These are phyloP conservation scores for Etia nguti DNA, from an alignment of 2,113 vertebrate genomes.

Conservation along the genomic window DNA sequence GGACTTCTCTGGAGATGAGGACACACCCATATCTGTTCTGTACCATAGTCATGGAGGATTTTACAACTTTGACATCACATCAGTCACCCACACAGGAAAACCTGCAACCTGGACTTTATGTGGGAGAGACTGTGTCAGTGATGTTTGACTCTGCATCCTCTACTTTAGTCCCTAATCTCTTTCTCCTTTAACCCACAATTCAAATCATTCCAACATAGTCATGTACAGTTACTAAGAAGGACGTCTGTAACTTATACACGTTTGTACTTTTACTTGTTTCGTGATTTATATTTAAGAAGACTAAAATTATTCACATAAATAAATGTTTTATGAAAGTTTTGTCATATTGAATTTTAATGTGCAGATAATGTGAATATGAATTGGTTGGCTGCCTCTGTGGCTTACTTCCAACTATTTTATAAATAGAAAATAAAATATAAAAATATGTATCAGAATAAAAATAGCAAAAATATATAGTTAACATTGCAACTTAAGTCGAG, in stretches of 20 bases:
- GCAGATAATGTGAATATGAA: neutral
- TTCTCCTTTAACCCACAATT: neutral
- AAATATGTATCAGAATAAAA: neutral
- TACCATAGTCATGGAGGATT: too few relatives aligned
- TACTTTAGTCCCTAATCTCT: neutral
- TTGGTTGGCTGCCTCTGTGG: neutral
- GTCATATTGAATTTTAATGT: neutral
- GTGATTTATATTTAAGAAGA: neutral
- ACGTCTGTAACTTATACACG: neutral
- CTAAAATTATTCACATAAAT: neutral
- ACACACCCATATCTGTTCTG: too few relatives aligned
- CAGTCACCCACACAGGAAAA: too few relatives aligned
- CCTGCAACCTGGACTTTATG: too few relatives aligned
- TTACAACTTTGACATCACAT: too few relatives aligned
- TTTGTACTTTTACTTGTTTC: neutral
- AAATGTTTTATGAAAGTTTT: neutral
- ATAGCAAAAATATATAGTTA: too few relatives aligned
- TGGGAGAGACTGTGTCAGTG: too few relatives aligned
- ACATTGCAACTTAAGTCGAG: too few relatives aligned
- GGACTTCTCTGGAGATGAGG: too few relatives aligned
- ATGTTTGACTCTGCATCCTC: too few relatives aligned
- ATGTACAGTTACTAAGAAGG: neutral
- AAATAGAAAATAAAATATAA: neutral
- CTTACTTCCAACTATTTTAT: neutral
- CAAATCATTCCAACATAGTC: neutral